phyloP scores from a whole-genome alignment of 2,113 vertebrate species.

The Serinus canaria region DNA sequence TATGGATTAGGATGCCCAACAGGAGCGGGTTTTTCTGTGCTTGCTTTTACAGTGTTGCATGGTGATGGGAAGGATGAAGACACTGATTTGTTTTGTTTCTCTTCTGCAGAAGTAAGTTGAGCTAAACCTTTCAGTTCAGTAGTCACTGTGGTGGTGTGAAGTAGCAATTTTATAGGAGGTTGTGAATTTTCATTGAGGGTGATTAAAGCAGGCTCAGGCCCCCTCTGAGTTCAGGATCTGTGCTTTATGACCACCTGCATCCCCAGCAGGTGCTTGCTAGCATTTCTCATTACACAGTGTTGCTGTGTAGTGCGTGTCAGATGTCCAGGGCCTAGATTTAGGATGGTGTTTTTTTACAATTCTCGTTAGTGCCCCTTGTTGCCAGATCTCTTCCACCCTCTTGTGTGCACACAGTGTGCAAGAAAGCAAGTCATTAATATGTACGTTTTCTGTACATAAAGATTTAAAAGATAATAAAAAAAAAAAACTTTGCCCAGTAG shows the following conservation, averaged over 20 bases:
- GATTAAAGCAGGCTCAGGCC: not conserved
- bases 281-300: accelerated
- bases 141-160: not conserved
- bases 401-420: not conserved
- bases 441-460: not conserved
- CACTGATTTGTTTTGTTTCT: not conserved
- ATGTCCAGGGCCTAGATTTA: not conserved
- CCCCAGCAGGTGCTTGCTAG: not conserved
- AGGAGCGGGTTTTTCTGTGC: not conserved
- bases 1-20: not conserved
- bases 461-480: not conserved
- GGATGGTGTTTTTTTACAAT: not conserved
- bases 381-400: not conserved
- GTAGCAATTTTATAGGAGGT: not conserved
- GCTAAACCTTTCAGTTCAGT: not conserved
- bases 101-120: not conserved
- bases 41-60: not conserved
- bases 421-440: accelerated
- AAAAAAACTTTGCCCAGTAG: accelerated
- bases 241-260: not conserved
- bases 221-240: not conserved
- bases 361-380: not conserved
- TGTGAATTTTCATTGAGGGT: not conserved
- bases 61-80: not conserved
- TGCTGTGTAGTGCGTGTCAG: accelerated